Base-by-base conservation (phyloP, 2,888 invertebrate genomes). In the Drosophila vallismaia region DNA sequence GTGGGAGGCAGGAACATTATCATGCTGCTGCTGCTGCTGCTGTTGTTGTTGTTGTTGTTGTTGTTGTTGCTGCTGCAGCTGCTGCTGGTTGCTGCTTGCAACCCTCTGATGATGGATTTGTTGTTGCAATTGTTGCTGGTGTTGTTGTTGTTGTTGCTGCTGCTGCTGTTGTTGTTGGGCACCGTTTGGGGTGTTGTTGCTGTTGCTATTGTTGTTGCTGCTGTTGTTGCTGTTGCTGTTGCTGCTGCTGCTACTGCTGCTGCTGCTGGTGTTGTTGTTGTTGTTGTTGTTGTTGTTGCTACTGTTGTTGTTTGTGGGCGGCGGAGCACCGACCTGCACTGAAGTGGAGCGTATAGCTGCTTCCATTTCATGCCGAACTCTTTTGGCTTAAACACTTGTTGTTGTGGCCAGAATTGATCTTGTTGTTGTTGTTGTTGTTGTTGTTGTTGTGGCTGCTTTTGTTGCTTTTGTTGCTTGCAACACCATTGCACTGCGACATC, bases 311-410 rank as follows among this genome's bases (percentile, higher is more conserved):
- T 74, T 84, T 86, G 90, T 88, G 84, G 91, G 91, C 86, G 91
- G 90, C 83, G 91, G 90, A 91, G 91, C 91, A 91, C 92, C 92
- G 90, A 92, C 92, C 92, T 92, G 92, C 90, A 91, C 91, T 92
- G 91, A 90, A 89, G 91, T 91, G 89, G 91, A 91, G 89, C 92
- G 92, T 88, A 92, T 91, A 89, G 92, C 92, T 91, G 92, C 92
- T 92, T 92, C 92, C 92, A 92, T 92, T 91, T 92, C 92, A 92
- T 92, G 92, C 92, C 92, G 92, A 91, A 91, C 90, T 90, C 81
- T 88, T 88, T 88, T 86, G 84, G 82, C 82, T 82, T 82, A 82
- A 86, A 82, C 82, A 86, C 86, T 80, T 82, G 83, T 82, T 82
- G 86, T 82, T 86, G 83, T 71, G 83, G 86, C 75, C 86, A 81